Base-by-base conservation (phyloP, 2,888 invertebrate species). In the Mythimna vitellina region DNA sequence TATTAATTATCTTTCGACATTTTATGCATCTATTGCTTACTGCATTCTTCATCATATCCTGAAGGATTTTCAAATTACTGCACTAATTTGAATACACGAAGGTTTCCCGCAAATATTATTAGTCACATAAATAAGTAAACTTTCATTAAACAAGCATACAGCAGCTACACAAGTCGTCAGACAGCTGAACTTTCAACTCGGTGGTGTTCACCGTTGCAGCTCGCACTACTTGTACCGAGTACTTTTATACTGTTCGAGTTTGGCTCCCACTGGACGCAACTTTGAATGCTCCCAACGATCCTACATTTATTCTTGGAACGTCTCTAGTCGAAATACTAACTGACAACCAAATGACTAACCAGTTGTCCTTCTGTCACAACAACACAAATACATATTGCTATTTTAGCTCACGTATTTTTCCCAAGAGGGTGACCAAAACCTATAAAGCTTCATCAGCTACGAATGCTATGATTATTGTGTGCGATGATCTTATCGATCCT, bases 181-280 rank as follows among this genome's bases (percentile, higher is more conserved):
- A 53, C 78, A 29, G n/a, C 3, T 62, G 57, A 77, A 69, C 69
- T 63, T 46, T n/a, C n/a, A 10, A 53, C 62, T 58, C 25, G 3
- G 29, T 56, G 25, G 42, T 14, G 42, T 14, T 42, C 51, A 46
- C 46, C 42, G 35, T n/a, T 1, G 32, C 54, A 60, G 49, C 20
- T 57, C n/a, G 32, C 22, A 29, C 49, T 35, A 54, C 63, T 42
- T 17, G 53, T 14, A 35, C 20, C n/a, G n/a, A 76, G 32, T 10
- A 54, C 57, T 72, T 72, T 42, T 54, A 38, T 58, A 32, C 54
- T 58, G 35, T 79, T 66, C 54, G 53, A 63, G 57, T 65, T 29
- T 46, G 12, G 57, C 35, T 73, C 53, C 62, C 73, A 20, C 32
- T n/a, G 57, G 38, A 42, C 53, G 38, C 53, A 46, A 76, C 57